These are phyloP conservation scores for Lucilia sericata DNA, from an alignment of 1,140 invertebrate species.

Conservation along the genomic window DNA sequence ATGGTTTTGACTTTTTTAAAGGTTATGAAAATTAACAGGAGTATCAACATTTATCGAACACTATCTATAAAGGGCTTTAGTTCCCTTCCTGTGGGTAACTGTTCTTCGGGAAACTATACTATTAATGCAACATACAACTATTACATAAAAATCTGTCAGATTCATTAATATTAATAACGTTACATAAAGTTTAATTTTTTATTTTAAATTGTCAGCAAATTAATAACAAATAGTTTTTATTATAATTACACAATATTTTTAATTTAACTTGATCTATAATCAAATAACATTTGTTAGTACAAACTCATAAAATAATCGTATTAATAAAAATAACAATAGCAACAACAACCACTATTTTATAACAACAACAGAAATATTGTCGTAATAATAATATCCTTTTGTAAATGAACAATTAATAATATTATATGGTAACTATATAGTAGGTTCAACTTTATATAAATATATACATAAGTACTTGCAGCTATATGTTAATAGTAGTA, in stretches of 20 bases:
- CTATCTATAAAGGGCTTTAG: too few species aligned
- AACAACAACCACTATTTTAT: not conserved
- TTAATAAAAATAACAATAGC: not conserved
- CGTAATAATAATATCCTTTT: not conserved
- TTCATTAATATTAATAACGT: too few species aligned
- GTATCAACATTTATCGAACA: too few species aligned
- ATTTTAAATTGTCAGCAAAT: constrained; percentile 26
- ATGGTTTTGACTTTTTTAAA: too few species aligned
- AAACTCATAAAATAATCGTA: not conserved
- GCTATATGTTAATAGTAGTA: too few species aligned
- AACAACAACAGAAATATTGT: not conserved
- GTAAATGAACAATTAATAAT: constrained; percentile 11
- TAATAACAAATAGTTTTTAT: not conserved
- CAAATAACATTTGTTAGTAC: not conserved
- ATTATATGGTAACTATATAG: not conserved
- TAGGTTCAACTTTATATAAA: not conserved
- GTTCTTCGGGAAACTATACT: too few species aligned
- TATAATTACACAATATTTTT: not conserved
- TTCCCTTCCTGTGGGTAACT: too few species aligned
- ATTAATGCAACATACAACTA: too few species aligned
- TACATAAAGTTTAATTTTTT: not conserved
- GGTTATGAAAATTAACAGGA: too few species aligned
- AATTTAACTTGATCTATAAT: too few species aligned
- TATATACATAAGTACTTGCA: too few species aligned
- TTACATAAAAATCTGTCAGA: too few species aligned